Evolutionary conservation across 2,888 invertebrate genomes (phyloP).

Genomic region (Drosophila maculinotata): DNA sequence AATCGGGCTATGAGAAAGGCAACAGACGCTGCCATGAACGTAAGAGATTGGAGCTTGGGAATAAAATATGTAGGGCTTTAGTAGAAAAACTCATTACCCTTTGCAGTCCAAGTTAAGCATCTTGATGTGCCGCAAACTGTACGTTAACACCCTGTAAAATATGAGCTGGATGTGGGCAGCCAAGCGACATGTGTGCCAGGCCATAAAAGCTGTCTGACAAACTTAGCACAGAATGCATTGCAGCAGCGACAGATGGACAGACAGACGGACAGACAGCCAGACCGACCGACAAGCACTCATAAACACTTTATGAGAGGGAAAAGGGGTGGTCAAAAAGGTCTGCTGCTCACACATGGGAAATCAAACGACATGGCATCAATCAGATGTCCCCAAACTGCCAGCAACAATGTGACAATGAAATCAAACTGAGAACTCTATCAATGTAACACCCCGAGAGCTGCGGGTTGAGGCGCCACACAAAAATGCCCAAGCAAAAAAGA

Average conservation of each 20-base stretch:
- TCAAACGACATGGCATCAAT: slow-evolving; percentile 71
- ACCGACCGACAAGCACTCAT: slow-evolving; percentile 51
- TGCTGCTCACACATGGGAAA: slow-evolving; percentile 65
- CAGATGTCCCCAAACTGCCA: slow-evolving; percentile 52
- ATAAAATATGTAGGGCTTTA: slow-evolving; percentile 28
- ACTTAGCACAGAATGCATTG: slow-evolving; percentile 48
- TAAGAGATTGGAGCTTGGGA: slow-evolving; percentile 7
- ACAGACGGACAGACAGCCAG: slow-evolving; percentile 6
- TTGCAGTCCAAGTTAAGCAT: slow-evolving; percentile 46
- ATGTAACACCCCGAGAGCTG: slow-evolving; percentile 26
- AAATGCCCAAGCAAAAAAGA: slow-evolving; percentile 18
- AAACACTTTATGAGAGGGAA: slow-evolving; percentile 71
- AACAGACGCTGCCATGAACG: not conserved
- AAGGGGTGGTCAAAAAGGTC: slow-evolving; percentile 22
- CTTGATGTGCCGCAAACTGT: slow-evolving; percentile 68
- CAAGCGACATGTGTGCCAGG: slow-evolving; percentile 41
- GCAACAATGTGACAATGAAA: slow-evolving; percentile 75
- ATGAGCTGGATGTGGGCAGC: slow-evolving; percentile 52
- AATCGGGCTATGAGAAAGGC: slow-evolving; percentile 25
- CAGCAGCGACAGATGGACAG: slow-evolving; percentile 6
- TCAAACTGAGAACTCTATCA: slow-evolving; percentile 56
- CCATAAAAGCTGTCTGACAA: slow-evolving; percentile 63
- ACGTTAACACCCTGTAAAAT: slow-evolving; percentile 75
- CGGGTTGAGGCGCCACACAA: slow-evolving; percentile 16
- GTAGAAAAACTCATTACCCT: slow-evolving; percentile 53